Conservation (phyloP, 2,888 invertebrate genomes). For the Luperina nickerlii region DNA sequence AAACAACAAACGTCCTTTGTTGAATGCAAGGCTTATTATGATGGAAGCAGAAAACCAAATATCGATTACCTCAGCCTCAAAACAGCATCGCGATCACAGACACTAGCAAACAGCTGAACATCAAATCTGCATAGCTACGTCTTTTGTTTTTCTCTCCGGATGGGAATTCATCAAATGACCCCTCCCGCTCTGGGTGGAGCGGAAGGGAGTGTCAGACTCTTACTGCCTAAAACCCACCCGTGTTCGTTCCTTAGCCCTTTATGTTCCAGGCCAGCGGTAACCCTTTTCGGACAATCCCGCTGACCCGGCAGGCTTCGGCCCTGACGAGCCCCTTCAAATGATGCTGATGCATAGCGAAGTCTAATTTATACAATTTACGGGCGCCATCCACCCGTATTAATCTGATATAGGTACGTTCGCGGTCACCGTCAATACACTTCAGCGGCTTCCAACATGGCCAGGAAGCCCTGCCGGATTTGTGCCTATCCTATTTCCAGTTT, state of each 20-base stretch:
- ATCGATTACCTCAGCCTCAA: neutral
- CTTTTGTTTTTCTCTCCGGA: too few relatives aligned
- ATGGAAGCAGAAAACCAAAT: neutral
- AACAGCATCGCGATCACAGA: neutral
- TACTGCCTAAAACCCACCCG: too few relatives aligned
- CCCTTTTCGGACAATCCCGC: too few relatives aligned
- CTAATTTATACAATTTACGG: slow-evolving; percentile 34
- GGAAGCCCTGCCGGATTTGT: slow-evolving; percentile 78
- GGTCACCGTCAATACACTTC: slow-evolving; percentile 75
- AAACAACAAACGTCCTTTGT: neutral
- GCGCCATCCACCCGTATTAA: slow-evolving; percentile 71
- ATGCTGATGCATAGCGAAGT: slow-evolving; percentile 19
- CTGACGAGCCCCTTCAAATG: too few relatives aligned
- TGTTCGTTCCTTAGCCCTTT: too few relatives aligned
- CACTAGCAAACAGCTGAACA: slow-evolving; percentile 2
- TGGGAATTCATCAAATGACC: too few relatives aligned
- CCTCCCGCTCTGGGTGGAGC: too few relatives aligned
- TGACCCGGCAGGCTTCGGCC: too few relatives aligned
- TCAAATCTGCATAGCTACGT: neutral
- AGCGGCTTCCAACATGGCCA: slow-evolving; percentile 79
- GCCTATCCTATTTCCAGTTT: slow-evolving; percentile 78
- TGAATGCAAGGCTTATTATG: neutral
- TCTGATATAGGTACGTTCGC: slow-evolving; percentile 74
- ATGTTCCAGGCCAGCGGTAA: too few relatives aligned
- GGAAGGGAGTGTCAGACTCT: too few relatives aligned